A percentile compares a stretch with the other conserved stretches of the same genome.
Evolutionary conservation across 2,797 vertebrate species (phyloP).

Genomic region (Myotis findleyi): DNA sequence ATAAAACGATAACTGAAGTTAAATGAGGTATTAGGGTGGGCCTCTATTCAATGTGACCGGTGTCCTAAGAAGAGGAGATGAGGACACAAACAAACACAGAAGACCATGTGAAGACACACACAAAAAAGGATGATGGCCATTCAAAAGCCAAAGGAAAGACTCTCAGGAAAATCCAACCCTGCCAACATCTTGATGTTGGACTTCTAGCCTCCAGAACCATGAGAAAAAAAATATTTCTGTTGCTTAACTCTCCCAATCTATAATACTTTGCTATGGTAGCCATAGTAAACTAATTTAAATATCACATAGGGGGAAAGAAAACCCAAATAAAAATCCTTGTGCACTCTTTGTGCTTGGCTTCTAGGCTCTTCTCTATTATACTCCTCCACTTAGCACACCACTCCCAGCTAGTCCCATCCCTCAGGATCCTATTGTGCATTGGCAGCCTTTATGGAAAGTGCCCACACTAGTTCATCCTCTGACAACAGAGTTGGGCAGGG

Average conservation of each 20-base stretch:
- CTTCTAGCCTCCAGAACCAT: neutral
- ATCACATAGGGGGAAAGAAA: neutral
- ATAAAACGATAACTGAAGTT: neutral
- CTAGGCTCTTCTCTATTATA: neutral
- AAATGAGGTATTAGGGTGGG: neutral
- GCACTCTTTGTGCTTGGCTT: neutral
- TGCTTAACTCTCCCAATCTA: neutral
- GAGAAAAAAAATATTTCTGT: neutral
- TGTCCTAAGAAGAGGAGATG: neutral
- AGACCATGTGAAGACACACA: neutral
- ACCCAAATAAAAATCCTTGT: neutral
- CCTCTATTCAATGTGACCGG: neutral
- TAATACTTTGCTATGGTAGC: neutral
- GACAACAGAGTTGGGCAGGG: neutral
- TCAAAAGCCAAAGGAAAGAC: neutral
- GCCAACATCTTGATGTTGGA: neutral
- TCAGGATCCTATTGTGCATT: neutral
- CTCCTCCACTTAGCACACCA: fast-evolving
- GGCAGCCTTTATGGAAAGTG: neutral
- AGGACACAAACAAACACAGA: neutral
- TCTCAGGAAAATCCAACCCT: neutral
- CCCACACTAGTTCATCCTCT: fast-evolving
- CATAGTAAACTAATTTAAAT: neutral
- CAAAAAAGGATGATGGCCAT: neutral
- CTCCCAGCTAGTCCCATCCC: neutral